Percentiles rank a stretch among this genome's conserved stretches.
These are phyloP conservation scores for Rhopalosiphum nymphaeae DNA, from an alignment of 2,888 invertebrate genomes.

Conservation along the genomic window DNA sequence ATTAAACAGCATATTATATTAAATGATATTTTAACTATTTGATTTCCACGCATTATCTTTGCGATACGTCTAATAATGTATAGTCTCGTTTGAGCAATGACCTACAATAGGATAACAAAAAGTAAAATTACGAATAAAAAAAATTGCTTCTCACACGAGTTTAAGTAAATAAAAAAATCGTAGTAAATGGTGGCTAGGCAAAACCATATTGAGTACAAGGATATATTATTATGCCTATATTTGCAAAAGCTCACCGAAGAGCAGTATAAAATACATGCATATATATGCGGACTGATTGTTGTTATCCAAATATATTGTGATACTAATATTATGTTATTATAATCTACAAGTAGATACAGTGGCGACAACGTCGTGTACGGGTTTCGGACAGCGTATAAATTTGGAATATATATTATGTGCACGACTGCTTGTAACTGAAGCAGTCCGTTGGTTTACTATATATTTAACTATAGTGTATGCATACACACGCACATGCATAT, in stretches of 20 bases:
- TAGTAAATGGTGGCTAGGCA: background rate
- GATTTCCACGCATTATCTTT: background rate
- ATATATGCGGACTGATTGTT: background rate
- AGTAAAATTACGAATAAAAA: background rate
- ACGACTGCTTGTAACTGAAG: background rate
- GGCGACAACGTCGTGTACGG: background rate
- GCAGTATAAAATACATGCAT: background rate
- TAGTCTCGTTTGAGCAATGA: background rate
- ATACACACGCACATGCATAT: no score
- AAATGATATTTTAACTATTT: background rate
- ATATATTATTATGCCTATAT: no score
- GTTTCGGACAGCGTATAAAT: background rate
- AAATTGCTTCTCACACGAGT: background rate
- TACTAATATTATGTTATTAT: background rate
- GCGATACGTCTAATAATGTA: background rate
- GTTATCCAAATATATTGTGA: background rate
- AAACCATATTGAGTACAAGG: no score
- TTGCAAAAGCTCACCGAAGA: background rate
- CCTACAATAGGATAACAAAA: background rate
- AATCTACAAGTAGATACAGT: background rate
- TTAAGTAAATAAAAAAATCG: background rate
- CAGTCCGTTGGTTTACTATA: background rate
- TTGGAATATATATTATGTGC: background rate
- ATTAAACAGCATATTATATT: no score
- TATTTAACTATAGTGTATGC: background rate